Evolutionary conservation across 2,888 invertebrate species (phyloP).

Genomic region (Dromius quadrimaculatus): DNA sequence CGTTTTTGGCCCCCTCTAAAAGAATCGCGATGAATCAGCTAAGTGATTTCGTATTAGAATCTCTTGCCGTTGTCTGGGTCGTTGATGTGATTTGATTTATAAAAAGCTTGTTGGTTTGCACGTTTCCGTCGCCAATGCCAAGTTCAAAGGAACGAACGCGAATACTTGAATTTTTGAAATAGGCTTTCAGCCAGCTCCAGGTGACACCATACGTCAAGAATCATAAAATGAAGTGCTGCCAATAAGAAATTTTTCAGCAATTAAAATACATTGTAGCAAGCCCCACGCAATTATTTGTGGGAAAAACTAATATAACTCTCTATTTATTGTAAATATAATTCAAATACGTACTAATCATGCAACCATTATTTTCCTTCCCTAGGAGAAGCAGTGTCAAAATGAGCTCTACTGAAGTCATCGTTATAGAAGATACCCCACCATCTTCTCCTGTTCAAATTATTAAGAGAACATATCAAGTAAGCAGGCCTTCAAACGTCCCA

Average conservation of each 20-base stretch:
- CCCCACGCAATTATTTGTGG: too few relatives aligned
- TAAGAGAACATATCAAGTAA: constrained; percentile 16
- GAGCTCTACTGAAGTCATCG: constrained; percentile 10
- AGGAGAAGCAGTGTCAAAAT: not conserved
- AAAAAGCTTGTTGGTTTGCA: constrained; percentile 16
- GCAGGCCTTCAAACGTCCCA: not conserved
- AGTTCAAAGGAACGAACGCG: constrained; percentile 16
- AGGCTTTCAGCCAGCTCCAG: not conserved
- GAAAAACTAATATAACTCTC: too few relatives aligned
- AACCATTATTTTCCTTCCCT: not conserved
- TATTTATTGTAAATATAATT: too few relatives aligned
- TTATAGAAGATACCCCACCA: constrained; percentile 37
- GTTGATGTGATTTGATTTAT: constrained; percentile 20
- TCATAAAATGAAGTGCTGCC: not conserved
- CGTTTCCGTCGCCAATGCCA: constrained; percentile 10
- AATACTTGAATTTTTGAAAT: too few relatives aligned
- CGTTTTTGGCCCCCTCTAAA: not conserved
- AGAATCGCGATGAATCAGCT: not conserved
- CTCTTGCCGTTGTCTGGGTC: constrained; percentile 8
- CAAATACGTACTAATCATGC: not conserved
- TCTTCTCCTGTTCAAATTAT: constrained; percentile 11
- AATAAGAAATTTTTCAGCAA: too few relatives aligned
- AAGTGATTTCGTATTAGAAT: not conserved
- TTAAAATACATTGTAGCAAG: too few relatives aligned
- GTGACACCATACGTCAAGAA: constrained; percentile 9